phyloP scores from a whole-genome alignment of 2,888 invertebrate genomes.

The Pharmacophagus antenor region DNA sequence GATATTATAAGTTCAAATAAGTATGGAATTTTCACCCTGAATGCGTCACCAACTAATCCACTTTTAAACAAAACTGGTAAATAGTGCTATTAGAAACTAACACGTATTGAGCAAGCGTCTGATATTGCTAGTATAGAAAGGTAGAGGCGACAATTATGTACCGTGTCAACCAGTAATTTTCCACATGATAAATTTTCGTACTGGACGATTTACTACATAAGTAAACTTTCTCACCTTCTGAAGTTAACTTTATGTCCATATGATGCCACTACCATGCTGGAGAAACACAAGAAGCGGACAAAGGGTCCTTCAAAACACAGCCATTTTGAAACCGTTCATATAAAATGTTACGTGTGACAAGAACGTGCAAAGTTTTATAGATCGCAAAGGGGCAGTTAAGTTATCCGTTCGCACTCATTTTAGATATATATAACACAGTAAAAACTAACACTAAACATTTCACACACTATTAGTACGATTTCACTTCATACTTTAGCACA shows the following conservation, averaged over 20 bases:
- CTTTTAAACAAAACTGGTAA: conserved; percentile 49
- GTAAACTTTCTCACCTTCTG: conserved; percentile 80
- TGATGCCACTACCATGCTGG: conserved; percentile 86
- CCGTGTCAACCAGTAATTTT: conserved; percentile 72
- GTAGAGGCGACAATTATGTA: conserved; percentile 62
- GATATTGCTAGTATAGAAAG: conserved; percentile 72
- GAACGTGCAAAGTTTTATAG: conserved; percentile 56
- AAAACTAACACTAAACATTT: conserved; percentile 79
- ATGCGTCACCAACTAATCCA: conserved; percentile 42
- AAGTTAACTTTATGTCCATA: conserved; percentile 82
- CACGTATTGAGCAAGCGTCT: conserved; percentile 71
- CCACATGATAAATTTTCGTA: conserved; percentile 53
- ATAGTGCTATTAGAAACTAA: conserved; percentile 70
- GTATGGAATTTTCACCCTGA: conserved; percentile 22
- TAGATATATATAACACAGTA: conserved; percentile 69
- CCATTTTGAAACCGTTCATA: conserved; percentile 84
- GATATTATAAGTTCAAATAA: conserved; percentile 3
- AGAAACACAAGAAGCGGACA: conserved; percentile 82
- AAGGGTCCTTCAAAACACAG: conserved; percentile 86
- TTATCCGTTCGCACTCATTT: conserved; percentile 79
- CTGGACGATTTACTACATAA: conserved; percentile 46
- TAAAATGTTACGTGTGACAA: conserved; percentile 75
- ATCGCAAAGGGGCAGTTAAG: conserved; percentile 49
- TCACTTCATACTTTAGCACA: conserved; percentile 80
- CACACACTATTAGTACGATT: conserved; percentile 78